Base-by-base conservation (phyloP, 2,797 vertebrate genomes). In the Pipistrellus pygmaeus region DNA sequence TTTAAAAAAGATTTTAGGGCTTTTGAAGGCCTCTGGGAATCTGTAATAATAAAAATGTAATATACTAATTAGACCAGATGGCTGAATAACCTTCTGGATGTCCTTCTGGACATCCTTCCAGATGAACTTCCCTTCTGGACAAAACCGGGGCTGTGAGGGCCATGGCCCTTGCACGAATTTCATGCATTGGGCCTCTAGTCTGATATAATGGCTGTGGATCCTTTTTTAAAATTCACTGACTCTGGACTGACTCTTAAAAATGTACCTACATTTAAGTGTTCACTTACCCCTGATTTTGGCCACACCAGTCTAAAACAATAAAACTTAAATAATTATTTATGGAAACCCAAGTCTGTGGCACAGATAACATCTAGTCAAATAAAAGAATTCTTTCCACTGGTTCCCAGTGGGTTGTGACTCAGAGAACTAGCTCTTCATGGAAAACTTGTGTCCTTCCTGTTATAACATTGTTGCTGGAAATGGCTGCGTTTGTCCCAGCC, bases 11-110 rank as follows among this genome's bases (percentile, higher is more conserved):
- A 30, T 66, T 81, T 55, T 11, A 23, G 75, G 2, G 20, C 3
- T 62, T 25, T 89, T 76, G 32, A 91, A 91, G 66, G 2, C 30
- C 14, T 90, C 53, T 90, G 88, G 80, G 71, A 92, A 80, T 85
- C 53, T 55, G 23, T 55, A 55, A 55, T 9, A 55, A 55, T 55
- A 21, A 21, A 55, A 55, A 20, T 21, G 18, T 55, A 55, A 21
- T 55, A 55, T 55, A 8, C 8, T 55, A 55, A 55, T 21, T 55
- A 55, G 20, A 55, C 53, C 21, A 3, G 53, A 55, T 1, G 21
- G 20, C 53, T 23, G 53, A 55, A 55, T 3, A 3, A 55, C 20
- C 8, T 55, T 55, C 20, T 2, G 1, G 53, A 55, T 55, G 53
- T 55, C 20, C 53, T 55, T 55, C 53, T 1, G 8, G 20, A 23